Evolutionary conservation across 2,113 vertebrate species (phyloP), one percentile per base, ranked within the genome.

Genomic region (Capreolus pygargus): DNA sequence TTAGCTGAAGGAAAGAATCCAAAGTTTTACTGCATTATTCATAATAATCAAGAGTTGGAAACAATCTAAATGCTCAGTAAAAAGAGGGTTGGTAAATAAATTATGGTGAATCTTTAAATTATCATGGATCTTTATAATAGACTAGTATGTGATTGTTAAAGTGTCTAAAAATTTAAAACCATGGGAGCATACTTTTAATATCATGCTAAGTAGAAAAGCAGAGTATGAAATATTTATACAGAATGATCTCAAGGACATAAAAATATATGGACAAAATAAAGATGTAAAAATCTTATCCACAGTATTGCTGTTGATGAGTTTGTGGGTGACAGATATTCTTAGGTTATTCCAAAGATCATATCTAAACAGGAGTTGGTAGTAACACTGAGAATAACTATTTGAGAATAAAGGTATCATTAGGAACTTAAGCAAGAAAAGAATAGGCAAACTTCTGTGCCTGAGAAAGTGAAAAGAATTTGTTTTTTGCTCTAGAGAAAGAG

Each of bases 1-100:
- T 96, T 89, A 97, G 45, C 52, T 2, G 36, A 95, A 96, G 57
- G 76, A 95, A 94, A 85, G 79, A 17, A 95, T 97, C 86, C 50
- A 91, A 95, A 93, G 67, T 50, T 16, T 54, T 89, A 36, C 30
- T 86, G 5, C n/a, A 14, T 92, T 97, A 82, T 67, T 97, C 86
- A 58, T 79, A 93, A 89, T 61, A 86, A 91, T n/a, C 61, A 57
- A 81, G n/a, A 91, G 67, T 25, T 91, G 57, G 84, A 93, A 94
- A 30, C 11, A 92, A 74, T 6, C 60, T 97, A 86, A 83, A 33
- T 86, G 50, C 7, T 47, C 55, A 92, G 61, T 52, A 88, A 61
- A 36, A 85, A 27, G 19, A 94, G 16, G 45, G 28, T n/a, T 92
- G 55, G 96, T 96, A 96, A 95, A 83, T 83, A 84, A 86, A 88